Base-by-base conservation (phyloP, 30 jellyfish, hydroid and myxozoan species). In the Aurelia coerulea region DNA sequence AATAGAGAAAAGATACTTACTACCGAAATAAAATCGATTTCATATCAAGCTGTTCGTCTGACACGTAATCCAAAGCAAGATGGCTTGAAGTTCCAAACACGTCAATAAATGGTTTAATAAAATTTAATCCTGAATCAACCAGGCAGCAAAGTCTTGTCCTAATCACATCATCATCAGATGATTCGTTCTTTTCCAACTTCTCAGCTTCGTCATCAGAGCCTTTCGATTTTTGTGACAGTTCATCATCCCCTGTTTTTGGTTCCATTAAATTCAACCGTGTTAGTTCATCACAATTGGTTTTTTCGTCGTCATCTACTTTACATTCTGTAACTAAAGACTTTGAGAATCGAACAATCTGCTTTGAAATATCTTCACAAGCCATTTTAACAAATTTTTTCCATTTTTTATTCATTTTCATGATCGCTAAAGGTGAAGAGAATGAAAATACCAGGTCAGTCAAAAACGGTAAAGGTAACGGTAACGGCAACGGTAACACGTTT, bases 141-240 rank as follows among this genome's bases (percentile, higher is more conserved):
- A 83, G 54, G 39, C 92, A 83, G 63, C 92, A 83, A 56, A 59
- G 63, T 41, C 81, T 83, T 31, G 39, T 70, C 51, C 58, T 19
- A 51, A 81, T 52, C 15, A 81, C 13, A 33, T 46, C 77, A 52
- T 81, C 75, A 67, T 46, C 15, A 9, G 3, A 42, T 18, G 2
- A 13, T 14, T 10, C 42, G 1, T 35, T 50, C 5, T 80, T 49
- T 80, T 8, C 56, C 56, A 46, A 9, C 12, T 46, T 9, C 56
- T 46, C 56, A 46, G 2, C 0, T 46, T 46, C 56, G 2, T 46
- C 56, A 14, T 4, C 8, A 4, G 15, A 14, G 56, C 14, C 12
- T 46, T 9, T 46, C 56, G 56, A 46, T 46, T 46, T 1, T 1
- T 46, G 56, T 46, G 56, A 9, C 56, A 46, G 14, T 9, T 46